phyloP scores from a whole-genome alignment of 2,797 vertebrate genomes.

The Acrocephalus scirpaceus region DNA sequence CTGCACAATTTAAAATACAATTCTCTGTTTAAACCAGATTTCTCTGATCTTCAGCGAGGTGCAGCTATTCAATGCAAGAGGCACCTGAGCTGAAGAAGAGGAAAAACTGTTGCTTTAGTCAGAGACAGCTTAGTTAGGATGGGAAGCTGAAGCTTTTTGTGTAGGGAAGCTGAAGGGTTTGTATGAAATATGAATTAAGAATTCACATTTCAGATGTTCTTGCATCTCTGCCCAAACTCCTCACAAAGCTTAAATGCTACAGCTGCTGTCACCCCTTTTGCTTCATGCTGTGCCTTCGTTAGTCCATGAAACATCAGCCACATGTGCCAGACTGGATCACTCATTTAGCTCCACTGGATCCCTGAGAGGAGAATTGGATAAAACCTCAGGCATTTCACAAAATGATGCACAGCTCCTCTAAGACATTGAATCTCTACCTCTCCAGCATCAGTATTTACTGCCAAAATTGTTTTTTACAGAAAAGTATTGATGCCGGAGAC shows the following conservation, averaged over 20 bases:
- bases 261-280: not conserved
- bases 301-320: not conserved
- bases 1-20: not conserved
- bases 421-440: not conserved
- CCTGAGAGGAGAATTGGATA: not conserved
- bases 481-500: not conserved
- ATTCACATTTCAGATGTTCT: not conserved
- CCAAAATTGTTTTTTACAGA: not conserved
- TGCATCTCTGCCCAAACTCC: not conserved
- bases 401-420: not conserved
- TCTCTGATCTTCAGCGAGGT: not conserved
- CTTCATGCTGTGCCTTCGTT: not conserved
- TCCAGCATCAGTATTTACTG: not conserved
- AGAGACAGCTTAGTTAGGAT: not conserved
- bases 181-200: not conserved
- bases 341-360: not conserved
- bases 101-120: not conserved
- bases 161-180: not conserved
- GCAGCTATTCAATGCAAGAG: not conserved
- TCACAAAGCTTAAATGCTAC: not conserved
- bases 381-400: not conserved
- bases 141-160: not conserved
- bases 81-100: not conserved
- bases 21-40: not conserved
- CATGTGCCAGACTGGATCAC: not conserved